Base-by-base conservation (phyloP, 2,888 invertebrate species). In the Abrostola triplasia region DNA sequence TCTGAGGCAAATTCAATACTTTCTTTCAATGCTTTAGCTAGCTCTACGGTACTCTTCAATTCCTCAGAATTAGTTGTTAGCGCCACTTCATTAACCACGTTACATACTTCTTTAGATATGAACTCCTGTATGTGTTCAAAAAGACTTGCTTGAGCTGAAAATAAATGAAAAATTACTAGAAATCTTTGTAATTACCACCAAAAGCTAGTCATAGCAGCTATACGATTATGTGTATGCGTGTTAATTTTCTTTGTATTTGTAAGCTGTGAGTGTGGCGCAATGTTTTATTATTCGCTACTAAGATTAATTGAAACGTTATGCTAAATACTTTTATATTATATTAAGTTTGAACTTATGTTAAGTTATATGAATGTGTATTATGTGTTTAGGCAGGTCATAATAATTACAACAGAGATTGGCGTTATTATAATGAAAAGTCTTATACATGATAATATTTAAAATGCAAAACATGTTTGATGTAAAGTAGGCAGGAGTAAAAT, bases 61-160 rank as follows among this genome's bases (percentile, higher is more conserved):
- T 81, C 77, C 11, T 79, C 70, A 2, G 64, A 64, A 9, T 82
- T 72, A n/a, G 70, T 68, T 6, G 78, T 6, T 9, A 38, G 49
- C 7, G 81, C 67, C 62, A 84, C 67, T 10, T 75, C 64, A 35
- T 80, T 64, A 6, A 86, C 73, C 11, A 77, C 48, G 58, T 77
- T 75, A 11, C 70, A 52, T 35, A 82, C 62, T 55, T 81, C 75
- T 12, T 72, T 65, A 5, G 84, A 84, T 55, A 77, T 70, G 51
- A 86, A 83, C 36, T 81, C 78, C 40, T 84, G 76, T 36, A 87
- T 81, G 36, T 83, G 84, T 36, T 79, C 73, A 40, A 83, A 64
- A 9, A 87, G 66, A 52, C 13, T 42, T 47, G 48, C 58, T 13
- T 66, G 57, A 64, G 71, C 80, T 80, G 68, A 6, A 79, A 80